Evolutionary conservation across 1,140 invertebrate species (phyloP).

Genomic region (Aphidius gifuensis): DNA sequence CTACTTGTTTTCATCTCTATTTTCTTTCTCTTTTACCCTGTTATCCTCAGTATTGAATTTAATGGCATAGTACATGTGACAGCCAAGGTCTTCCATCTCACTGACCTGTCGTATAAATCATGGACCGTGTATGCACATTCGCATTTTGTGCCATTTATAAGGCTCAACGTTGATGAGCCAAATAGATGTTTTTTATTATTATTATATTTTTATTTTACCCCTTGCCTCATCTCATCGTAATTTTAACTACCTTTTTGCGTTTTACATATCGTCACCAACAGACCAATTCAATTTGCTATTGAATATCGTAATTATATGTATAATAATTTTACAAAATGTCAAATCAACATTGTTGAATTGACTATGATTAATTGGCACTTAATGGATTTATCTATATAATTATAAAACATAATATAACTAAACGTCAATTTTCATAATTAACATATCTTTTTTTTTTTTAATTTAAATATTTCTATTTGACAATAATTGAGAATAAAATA

Average conservation of each 20-base stretch:
- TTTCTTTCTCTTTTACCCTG: no score
- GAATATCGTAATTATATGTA: conserved; percentile 7
- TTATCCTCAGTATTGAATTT: conserved; percentile 6
- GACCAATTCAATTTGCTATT: no score
- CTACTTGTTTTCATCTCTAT: no score
- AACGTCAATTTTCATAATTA: no score
- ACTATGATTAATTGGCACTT: neutral
- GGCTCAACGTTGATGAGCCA: conserved; percentile 15
- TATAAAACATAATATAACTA: no score
- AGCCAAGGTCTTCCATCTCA: conserved; percentile 12
- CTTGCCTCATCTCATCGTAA: neutral
- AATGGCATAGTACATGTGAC: conserved; percentile 7
- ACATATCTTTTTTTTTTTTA: no score
- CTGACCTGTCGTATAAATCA: conserved; percentile 11
- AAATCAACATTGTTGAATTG: neutral
- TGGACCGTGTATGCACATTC: conserved; percentile 5
- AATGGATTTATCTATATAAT: neutral
- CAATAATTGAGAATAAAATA: no score
- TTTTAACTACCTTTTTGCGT: no score
- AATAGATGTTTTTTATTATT: conserved; percentile 5
- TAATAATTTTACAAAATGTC: conserved; percentile 2
- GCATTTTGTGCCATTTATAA: conserved; percentile 8
- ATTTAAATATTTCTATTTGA: no score
- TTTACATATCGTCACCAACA: no score
- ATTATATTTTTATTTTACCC: neutral